Conservation (phyloP, 1,140 invertebrate genomes). For the Drosophila mayri region DNA sequence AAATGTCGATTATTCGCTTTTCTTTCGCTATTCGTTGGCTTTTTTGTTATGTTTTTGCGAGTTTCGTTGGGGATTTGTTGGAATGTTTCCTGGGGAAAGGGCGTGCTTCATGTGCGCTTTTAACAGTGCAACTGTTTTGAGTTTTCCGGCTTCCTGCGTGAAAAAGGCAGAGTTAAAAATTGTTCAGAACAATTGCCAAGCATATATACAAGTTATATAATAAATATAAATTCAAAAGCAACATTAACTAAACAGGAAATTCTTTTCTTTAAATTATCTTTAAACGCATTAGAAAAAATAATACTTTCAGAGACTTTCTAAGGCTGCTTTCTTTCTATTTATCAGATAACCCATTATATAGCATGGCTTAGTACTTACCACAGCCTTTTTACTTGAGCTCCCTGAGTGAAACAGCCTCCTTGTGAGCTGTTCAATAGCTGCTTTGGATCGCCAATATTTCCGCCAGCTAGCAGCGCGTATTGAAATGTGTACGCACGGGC, state of each 20-base stretch:
- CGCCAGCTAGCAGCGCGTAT: constrained; percentile 61
- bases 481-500: constrained; percentile 68
- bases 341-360: no score
- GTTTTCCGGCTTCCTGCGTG: neutral
- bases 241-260: neutral
- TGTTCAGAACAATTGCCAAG: neutral
- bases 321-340: no score
- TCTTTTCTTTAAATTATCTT: neutral
- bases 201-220: no score
- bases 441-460: no score
- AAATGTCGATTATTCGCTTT: constrained; percentile 25
- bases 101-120: constrained; percentile 24
- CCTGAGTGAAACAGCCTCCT: constrained; percentile 27
- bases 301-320: neutral
- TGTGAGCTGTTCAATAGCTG: neutral
- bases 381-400: constrained; percentile 5
- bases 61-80: constrained; percentile 25
- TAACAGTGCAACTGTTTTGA: constrained; percentile 20
- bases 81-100: constrained; percentile 27
- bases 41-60: constrained; percentile 2
- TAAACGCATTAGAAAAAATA: neutral
- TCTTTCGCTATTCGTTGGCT: constrained; percentile 14
- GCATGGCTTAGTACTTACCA: neutral
- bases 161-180: neutral
- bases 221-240: neutral